Conservation (phyloP, 2,888 invertebrate genomes). For the Romanomermis culicivorax region DNA sequence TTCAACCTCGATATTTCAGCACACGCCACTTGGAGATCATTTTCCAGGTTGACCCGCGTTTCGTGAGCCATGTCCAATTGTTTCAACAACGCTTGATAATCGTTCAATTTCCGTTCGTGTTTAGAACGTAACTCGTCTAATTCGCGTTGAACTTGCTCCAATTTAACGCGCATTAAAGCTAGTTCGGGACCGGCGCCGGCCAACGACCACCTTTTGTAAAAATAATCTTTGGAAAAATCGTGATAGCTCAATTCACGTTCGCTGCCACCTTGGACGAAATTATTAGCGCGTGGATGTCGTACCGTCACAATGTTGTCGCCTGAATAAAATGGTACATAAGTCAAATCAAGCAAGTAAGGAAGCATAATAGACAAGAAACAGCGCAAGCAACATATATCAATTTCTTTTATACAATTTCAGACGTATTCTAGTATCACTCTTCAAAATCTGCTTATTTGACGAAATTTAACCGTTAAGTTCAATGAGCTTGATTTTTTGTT, state of each 20-base stretch:
- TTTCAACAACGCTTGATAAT: background rate
- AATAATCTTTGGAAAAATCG: background rate
- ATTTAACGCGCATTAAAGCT: background rate
- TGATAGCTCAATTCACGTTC: background rate
- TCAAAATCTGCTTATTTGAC: too few species aligned
- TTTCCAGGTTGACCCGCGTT: background rate
- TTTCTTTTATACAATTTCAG: too few species aligned
- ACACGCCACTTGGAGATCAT: background rate
- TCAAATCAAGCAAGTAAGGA: too few species aligned
- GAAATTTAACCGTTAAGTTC: too few species aligned
- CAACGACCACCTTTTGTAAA: constrained; percentile 1
- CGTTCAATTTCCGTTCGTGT: constrained; percentile 1
- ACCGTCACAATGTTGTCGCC: too few species aligned
- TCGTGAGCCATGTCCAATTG: background rate
- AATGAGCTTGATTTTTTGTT: too few species aligned
- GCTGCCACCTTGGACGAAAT: background rate
- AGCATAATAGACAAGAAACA: too few species aligned
- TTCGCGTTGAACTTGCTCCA: constrained; percentile 4
- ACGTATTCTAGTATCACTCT: too few species aligned
- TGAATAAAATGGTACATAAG: too few species aligned
- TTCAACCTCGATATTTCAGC: background rate
- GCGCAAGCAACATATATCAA: too few species aligned
- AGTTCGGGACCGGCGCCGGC: constrained; percentile 1
- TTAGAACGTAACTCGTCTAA: background rate
- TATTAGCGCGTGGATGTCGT: too few species aligned